A percentile compares a stretch with the other conserved stretches of the same genome.
Evolutionary conservation across 2,888 invertebrate species (phyloP).

Genomic region (Lucinisca nassula): DNA sequence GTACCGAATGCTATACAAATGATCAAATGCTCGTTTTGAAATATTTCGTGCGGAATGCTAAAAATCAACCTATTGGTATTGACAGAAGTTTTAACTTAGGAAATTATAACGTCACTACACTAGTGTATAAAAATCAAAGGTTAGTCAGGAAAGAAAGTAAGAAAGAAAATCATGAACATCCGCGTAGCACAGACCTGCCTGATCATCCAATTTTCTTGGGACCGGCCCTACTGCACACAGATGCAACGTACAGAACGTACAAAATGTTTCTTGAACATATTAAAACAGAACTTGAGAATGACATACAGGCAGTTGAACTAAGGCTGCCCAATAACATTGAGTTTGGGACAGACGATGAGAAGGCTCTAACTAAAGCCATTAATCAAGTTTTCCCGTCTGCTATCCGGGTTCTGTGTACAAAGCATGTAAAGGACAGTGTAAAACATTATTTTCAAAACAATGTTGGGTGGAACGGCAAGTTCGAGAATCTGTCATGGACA

Average conservation of each 20-base stretch:
- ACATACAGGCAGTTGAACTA: slow-evolving; percentile 11
- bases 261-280: slow-evolving; percentile 39
- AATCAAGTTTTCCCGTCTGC: slow-evolving; percentile 31
- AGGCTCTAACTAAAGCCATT: slow-evolving; percentile 36
- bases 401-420: no score
- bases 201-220: slow-evolving; percentile 39
- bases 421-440: no score
- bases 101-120: background rate
- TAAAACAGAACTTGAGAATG: slow-evolving; percentile 10
- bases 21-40: slow-evolving; percentile 36
- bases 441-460: slow-evolving; percentile 13
- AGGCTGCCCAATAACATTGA: slow-evolving; percentile 34
- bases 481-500: background rate
- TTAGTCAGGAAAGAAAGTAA: no score
- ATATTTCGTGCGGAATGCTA: no score
- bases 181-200: no score
- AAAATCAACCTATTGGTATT: background rate
- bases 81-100: background rate
- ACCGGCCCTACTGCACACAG: slow-evolving; percentile 35
- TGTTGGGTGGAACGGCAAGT: slow-evolving; percentile 5
- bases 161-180: no score
- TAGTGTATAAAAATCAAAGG: slow-evolving; percentile 48
- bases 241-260: slow-evolving; percentile 45
- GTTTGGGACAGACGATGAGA: slow-evolving; percentile 44
- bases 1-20: slow-evolving; percentile 52